These are phyloP conservation scores for Drosophila bunnanda DNA, from an alignment of 2,888 invertebrate species.

Conservation along the genomic window DNA sequence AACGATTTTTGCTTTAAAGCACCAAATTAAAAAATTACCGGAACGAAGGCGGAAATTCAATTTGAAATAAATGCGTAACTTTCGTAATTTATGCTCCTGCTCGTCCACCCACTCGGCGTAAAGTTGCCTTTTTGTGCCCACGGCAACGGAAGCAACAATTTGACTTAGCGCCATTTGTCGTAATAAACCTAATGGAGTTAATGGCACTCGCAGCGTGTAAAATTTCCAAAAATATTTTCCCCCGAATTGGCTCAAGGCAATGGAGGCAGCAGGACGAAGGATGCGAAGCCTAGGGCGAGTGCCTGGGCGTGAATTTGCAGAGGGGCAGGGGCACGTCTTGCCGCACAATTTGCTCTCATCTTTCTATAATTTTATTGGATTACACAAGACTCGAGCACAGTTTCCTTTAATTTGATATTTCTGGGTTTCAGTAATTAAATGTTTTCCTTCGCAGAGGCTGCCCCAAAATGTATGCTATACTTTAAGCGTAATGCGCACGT, in stretches of 20 bases:
- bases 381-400: slow-evolving; percentile 16
- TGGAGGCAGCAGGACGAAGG: background rate
- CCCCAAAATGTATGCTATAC: slow-evolving; percentile 38
- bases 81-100: slow-evolving; percentile 55
- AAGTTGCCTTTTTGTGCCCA: slow-evolving; percentile 1
- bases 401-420: slow-evolving; percentile 43
- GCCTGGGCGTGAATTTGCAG: slow-evolving; percentile 14
- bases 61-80: slow-evolving; percentile 58
- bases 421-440: slow-evolving; percentile 54
- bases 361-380: slow-evolving; percentile 55
- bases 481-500: slow-evolving; percentile 44
- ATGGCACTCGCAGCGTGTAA: slow-evolving; percentile 49
- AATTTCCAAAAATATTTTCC: slow-evolving; percentile 61
- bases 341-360: slow-evolving; percentile 51
- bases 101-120: slow-evolving; percentile 21
- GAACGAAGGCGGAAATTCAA: slow-evolving; percentile 57
- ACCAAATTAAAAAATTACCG: slow-evolving; percentile 39
- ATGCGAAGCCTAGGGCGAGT: slow-evolving; percentile 11
- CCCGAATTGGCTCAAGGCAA: slow-evolving; percentile 49
- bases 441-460: slow-evolving; percentile 11
- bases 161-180: slow-evolving; percentile 60
- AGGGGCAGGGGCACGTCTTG: background rate
- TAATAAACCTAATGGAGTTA: slow-evolving; percentile 66
- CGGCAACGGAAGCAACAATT: slow-evolving; percentile 63
- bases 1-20: slow-evolving; percentile 31